Evolutionary conservation across 1,140 invertebrate genomes (phyloP).

Genomic region (Mercenaria mercenaria): DNA sequence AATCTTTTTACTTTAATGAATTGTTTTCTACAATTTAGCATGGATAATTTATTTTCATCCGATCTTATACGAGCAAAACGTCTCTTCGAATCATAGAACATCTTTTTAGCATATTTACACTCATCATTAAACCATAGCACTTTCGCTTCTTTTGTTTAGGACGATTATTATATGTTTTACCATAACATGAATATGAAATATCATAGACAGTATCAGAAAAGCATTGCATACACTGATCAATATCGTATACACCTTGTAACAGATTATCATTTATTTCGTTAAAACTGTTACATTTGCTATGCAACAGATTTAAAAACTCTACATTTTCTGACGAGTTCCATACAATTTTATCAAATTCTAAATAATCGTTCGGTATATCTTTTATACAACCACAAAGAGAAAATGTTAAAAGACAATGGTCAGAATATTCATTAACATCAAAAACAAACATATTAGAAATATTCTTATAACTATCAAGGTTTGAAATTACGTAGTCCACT

Average conservation of each 20-base stretch:
- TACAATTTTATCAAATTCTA: not conserved
- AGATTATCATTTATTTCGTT: not conserved
- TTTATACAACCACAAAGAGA: not conserved
- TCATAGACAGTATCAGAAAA: slow-evolving; percentile 38
- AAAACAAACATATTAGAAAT: not conserved
- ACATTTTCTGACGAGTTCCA: not conserved
- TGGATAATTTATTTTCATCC: slow-evolving; percentile 19
- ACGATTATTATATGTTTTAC: slow-evolving; percentile 23
- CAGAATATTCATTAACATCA: not conserved
- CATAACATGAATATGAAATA: slow-evolving; percentile 29
- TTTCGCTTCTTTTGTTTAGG: slow-evolving; percentile 31
- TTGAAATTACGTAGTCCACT: slow-evolving; percentile 14
- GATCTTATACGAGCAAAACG: not conserved
- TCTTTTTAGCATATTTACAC: slow-evolving; percentile 28
- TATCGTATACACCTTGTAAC: slow-evolving; percentile 12
- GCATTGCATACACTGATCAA: slow-evolving; percentile 33
- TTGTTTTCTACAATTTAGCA: slow-evolving; percentile 18
- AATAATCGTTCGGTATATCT: not conserved
- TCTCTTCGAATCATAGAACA: slow-evolving; percentile 22
- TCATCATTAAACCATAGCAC: slow-evolving; percentile 44
- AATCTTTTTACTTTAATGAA: slow-evolving; percentile 12
- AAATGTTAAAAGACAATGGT: not conserved
- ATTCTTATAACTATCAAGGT: not conserved
- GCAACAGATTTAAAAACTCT: not conserved
- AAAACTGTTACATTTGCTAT: not conserved